Conservation (phyloP, 2,888 invertebrate genomes). For the Pammene aurita region DNA sequence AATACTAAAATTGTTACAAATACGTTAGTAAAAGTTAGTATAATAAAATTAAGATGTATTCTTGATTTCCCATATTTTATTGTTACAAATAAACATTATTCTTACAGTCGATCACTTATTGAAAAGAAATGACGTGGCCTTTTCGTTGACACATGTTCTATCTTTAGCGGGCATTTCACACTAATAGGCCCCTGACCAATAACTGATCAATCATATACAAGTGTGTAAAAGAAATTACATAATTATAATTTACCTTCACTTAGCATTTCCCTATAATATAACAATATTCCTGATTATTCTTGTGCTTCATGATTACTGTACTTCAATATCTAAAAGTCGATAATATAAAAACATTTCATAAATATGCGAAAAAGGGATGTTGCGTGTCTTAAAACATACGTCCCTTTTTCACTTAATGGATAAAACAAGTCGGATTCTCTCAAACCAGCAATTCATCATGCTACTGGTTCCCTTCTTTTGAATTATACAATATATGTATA, state of each 20-base stretch:
- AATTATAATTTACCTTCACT: constrained; percentile 21
- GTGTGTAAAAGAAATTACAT: constrained; percentile 27
- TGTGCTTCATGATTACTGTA: constrained; percentile 41
- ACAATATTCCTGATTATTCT: constrained; percentile 33
- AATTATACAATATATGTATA: constrained; percentile 5
- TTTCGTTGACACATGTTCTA: constrained; percentile 12
- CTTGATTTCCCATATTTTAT: constrained; percentile 41
- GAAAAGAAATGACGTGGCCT: constrained; percentile 11
- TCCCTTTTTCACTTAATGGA: neutral
- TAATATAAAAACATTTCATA: constrained; percentile 21
- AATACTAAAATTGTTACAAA: constrained; percentile 44
- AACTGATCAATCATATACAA: constrained; percentile 22
- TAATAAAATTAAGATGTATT: constrained; percentile 44
- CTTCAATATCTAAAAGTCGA: constrained; percentile 31
- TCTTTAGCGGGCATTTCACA: constrained; percentile 14
- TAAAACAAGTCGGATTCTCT: constrained; percentile 5
- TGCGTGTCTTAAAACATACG: neutral
- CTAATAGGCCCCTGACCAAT: constrained; percentile 29
- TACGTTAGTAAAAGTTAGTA: constrained; percentile 48
- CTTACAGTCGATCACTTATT: constrained; percentile 27
- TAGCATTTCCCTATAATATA: constrained; percentile 26
- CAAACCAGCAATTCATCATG: neutral
- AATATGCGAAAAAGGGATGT: constrained; percentile 9
- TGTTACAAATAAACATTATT: constrained; percentile 26
- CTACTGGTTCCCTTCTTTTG: neutral